Conservation (phyloP, 2,113 vertebrate genomes). For the Actenoides lindsayi region DNA sequence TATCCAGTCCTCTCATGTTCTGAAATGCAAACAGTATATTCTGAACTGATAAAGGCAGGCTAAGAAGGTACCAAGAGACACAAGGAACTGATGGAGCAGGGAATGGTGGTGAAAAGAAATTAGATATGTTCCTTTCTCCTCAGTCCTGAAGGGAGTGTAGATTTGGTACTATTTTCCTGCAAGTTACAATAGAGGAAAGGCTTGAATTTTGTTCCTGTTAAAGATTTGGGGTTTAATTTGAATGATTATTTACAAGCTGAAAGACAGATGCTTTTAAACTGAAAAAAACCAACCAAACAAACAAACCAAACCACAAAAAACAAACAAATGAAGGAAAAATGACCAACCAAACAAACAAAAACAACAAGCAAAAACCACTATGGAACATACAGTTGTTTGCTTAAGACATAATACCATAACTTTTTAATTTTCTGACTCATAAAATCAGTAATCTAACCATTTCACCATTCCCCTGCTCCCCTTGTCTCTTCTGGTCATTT, state of each 20-base stretch:
- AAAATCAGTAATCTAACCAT: neutral
- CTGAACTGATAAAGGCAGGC: fast-evolving
- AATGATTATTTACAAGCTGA: neutral
- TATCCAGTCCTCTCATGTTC: neutral
- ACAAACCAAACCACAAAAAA: too few relatives aligned
- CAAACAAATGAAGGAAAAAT: too few relatives aligned
- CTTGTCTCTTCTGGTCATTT: fast-evolving
- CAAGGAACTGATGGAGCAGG: neutral
- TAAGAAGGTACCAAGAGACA: neutral
- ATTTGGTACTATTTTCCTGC: neutral
- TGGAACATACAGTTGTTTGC: neutral
- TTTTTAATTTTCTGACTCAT: neutral
- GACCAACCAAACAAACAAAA: too few relatives aligned
- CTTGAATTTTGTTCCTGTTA: neutral
- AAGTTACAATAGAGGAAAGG: neutral
- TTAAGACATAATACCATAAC: neutral
- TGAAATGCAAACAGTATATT: neutral
- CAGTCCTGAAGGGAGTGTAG: fast-evolving
- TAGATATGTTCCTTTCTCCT: neutral
- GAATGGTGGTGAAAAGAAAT: neutral
- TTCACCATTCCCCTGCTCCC: neutral
- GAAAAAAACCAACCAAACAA: neutral
- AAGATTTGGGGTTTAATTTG: neutral
- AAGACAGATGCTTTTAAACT: neutral
- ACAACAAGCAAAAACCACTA: too few relatives aligned